A percentile compares a stretch with the other conserved stretches of the same genome.
These are phyloP conservation scores for Melanocharis versteri DNA, from an alignment of 2,113 vertebrate species.

Conservation along the genomic window DNA sequence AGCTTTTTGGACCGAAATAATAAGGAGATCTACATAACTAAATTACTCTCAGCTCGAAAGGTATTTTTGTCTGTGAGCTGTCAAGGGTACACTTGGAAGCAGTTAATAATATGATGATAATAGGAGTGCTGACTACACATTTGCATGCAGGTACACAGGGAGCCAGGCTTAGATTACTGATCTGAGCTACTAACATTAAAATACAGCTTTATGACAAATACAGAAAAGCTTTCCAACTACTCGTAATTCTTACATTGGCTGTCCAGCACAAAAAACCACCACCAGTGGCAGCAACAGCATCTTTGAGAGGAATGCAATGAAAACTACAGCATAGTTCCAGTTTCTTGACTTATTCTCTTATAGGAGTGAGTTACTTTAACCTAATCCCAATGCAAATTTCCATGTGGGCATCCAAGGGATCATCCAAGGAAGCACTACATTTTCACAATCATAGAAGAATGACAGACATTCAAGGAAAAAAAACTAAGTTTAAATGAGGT, in stretches of 20 bases:
- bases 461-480: not conserved
- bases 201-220: not conserved
- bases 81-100: slow-evolving; percentile 35
- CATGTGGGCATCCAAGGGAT: not conserved
- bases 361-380: not conserved
- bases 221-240: not conserved
- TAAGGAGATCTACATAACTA: slow-evolving; percentile 30
- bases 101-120: not conserved
- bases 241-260: not conserved
- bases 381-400: not conserved
- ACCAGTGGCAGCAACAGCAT: not conserved
- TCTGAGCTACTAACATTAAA: not conserved
- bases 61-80: slow-evolving; percentile 45
- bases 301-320: slow-evolving; percentile 21
- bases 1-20: slow-evolving; percentile 34
- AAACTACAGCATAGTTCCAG: not conserved
- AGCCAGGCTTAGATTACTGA: not conserved
- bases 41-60: slow-evolving; percentile 47
- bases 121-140: not conserved
- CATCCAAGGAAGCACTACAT: not conserved
- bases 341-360: not conserved
- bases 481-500: not conserved
- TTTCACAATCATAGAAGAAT: not conserved
- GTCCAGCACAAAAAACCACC: not conserved
- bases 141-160: not conserved